phyloP scores from a whole-genome alignment of 2,113 vertebrate species.

The Prunella fulvescens region DNA sequence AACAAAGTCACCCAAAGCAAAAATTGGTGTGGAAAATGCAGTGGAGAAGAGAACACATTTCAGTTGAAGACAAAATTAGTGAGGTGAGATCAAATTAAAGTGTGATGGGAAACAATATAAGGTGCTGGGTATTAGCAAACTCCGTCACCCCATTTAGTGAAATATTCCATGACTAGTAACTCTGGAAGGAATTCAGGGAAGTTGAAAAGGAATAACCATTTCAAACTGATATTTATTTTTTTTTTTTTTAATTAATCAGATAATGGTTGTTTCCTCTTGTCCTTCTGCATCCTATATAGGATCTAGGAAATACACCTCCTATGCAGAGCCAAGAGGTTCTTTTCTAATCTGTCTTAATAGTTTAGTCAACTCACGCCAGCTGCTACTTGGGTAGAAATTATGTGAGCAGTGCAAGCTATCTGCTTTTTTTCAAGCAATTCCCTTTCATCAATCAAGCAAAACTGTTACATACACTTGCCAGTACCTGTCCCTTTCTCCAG shows the following conservation, averaged over 20 bases:
- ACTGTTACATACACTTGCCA: not conserved
- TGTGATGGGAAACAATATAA: not conserved
- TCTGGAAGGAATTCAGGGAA: not conserved
- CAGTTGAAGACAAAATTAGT: not conserved
- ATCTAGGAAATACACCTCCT: not conserved
- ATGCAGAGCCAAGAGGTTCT: not conserved
- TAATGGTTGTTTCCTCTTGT: not conserved
- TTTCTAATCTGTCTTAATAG: not conserved
- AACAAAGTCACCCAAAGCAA: not conserved
- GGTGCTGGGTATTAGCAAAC: not conserved
- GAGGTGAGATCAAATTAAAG: not conserved
- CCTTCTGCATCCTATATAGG: not conserved
- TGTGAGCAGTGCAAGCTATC: not conserved
- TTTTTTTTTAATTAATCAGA: not conserved
- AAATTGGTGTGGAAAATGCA: not conserved
- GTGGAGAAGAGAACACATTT: not conserved
- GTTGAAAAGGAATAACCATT: not conserved
- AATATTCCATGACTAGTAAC: not conserved
- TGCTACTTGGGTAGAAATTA: not conserved
- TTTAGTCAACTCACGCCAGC: not conserved
- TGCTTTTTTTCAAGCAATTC: not conserved
- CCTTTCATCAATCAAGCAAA: not conserved
- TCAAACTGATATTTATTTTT: not conserved
- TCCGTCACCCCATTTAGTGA: not conserved
- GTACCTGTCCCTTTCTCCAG: not conserved